Conservation (phyloP, 2,888 invertebrate species). For the Campoplex capitator region DNA sequence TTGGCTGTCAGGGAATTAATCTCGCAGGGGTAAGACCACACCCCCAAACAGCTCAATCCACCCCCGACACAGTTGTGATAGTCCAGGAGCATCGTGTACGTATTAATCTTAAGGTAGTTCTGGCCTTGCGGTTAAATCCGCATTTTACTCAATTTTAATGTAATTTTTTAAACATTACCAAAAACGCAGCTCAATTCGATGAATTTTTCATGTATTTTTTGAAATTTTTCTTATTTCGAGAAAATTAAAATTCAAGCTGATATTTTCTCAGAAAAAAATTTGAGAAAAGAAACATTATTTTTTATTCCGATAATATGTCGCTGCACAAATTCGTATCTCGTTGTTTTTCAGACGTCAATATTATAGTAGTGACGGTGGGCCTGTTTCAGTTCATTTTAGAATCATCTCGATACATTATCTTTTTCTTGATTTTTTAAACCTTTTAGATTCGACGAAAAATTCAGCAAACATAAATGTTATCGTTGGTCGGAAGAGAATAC, state of each 20-base stretch:
- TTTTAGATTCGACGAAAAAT: too few species aligned
- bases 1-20: slow-evolving; percentile 81
- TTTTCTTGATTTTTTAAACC: too few species aligned
- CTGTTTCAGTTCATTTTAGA: too few species aligned
- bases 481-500: too few species aligned
- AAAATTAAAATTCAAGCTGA: neutral
- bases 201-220: neutral
- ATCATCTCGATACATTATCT: too few species aligned
- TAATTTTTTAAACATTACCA: neutral
- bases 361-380: too few species aligned
- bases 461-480: too few species aligned
- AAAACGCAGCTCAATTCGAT: neutral
- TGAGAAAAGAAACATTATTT: too few species aligned
- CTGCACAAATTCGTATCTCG: too few species aligned
- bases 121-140: neutral
- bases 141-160: neutral
- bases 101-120: slow-evolving; percentile 15
- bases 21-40: slow-evolving; percentile 79
- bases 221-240: neutral
- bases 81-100: slow-evolving; percentile 17
- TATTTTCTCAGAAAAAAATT: too few species aligned
- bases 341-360: too few species aligned
- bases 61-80: slow-evolving; percentile 67
- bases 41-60: slow-evolving; percentile 82
- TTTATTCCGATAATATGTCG: too few species aligned